Conservation (phyloP, 2,888 invertebrate genomes). For the Drosophila greeni region DNA sequence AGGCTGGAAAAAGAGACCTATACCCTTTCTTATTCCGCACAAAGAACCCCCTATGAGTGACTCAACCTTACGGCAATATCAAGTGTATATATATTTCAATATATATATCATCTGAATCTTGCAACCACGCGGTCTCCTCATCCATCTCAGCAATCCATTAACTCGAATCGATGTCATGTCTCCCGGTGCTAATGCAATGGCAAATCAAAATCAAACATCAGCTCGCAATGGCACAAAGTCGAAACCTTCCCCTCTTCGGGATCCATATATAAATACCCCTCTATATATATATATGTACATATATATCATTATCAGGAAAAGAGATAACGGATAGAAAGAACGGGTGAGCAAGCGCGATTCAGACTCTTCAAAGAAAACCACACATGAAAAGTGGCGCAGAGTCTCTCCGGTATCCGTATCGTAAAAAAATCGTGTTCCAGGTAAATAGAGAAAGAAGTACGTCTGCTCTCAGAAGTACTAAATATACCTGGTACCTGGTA, state of each 20-base stretch:
- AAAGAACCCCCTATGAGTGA: background rate
- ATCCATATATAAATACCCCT: constrained; percentile 5
- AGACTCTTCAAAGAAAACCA: constrained; percentile 56
- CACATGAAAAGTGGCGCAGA: constrained; percentile 25
- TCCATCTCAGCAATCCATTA: constrained; percentile 10
- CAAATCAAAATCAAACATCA: constrained; percentile 53
- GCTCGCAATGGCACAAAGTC: constrained; percentile 58
- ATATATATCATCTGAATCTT: constrained; percentile 1
- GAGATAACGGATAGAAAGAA: constrained; percentile 60
- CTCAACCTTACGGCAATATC: background rate
- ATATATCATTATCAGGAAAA: constrained; percentile 57
- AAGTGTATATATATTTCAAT: no score
- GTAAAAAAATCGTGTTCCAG: constrained; percentile 15
- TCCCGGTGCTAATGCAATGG: constrained; percentile 26
- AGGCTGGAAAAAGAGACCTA: no score
- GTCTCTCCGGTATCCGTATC: constrained; percentile 13
- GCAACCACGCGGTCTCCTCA: background rate
- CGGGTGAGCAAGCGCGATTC: constrained; percentile 50
- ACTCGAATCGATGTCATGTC: constrained; percentile 15
- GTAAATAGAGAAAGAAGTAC: constrained; percentile 17
- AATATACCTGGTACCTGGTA: background rate
- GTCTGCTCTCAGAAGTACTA: constrained; percentile 1
- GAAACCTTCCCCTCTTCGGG: constrained; percentile 27
- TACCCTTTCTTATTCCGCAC: background rate
- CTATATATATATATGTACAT: background rate